phyloP scores from a whole-genome alignment of 2,113 vertebrate species.

The Manacus vitellinus region DNA sequence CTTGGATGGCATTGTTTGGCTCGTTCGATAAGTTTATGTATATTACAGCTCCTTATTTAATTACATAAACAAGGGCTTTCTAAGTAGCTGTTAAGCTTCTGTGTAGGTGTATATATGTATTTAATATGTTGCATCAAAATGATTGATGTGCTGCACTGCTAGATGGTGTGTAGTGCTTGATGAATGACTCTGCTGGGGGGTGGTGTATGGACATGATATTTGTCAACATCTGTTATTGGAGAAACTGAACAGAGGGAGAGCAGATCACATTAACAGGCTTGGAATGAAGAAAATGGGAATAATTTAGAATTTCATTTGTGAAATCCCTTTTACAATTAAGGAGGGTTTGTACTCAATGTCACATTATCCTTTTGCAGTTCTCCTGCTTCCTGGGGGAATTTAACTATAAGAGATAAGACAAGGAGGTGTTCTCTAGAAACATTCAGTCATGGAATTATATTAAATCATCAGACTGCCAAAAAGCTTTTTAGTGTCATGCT shows the following conservation, averaged over 20 bases:
- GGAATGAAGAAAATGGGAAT: constrained; percentile 10
- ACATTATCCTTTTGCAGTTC: constrained; percentile 29
- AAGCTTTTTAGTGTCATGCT: constrained; percentile 18
- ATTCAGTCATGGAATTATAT: constrained; percentile 43
- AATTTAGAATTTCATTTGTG: constrained; percentile 45
- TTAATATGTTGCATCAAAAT: neutral
- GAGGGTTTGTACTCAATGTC: neutral
- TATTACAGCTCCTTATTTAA: neutral
- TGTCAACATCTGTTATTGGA: neutral
- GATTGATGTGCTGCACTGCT: neutral
- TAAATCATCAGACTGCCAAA: constrained; percentile 46
- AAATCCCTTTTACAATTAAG: constrained; percentile 48
- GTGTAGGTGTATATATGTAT: neutral
- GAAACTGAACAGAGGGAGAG: neutral
- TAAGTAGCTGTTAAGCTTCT: neutral
- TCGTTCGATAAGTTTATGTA: neutral
- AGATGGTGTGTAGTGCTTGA: neutral
- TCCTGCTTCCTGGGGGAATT: constrained; percentile 21
- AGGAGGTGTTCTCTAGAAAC: constrained; percentile 16
- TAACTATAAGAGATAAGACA: constrained; percentile 35
- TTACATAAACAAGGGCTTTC: neutral
- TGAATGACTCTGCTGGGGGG: neutral
- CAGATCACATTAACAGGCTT: constrained; percentile 15
- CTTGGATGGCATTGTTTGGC: neutral
- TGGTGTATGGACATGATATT: neutral